Conservation (phyloP, 2,888 invertebrate genomes). For the Hydraecia micacea region DNA sequence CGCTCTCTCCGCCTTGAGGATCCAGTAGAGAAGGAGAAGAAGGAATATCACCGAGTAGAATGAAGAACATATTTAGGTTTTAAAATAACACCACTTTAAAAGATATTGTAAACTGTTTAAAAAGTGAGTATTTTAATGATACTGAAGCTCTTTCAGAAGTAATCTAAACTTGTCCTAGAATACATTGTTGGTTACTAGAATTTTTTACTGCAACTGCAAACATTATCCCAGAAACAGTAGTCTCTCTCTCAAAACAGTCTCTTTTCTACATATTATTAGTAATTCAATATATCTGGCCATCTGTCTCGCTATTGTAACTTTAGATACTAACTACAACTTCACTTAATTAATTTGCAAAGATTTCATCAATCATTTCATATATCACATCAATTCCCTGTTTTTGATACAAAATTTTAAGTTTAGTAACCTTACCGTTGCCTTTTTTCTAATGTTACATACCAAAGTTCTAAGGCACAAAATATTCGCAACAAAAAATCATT, state of each 20-base stretch:
- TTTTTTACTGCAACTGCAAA: slow-evolving; percentile 4
- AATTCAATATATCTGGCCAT: not conserved
- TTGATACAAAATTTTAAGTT: not conserved
- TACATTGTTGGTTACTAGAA: not conserved
- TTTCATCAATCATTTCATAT: no score
- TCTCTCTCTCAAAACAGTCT: not conserved
- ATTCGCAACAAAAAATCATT: not conserved
- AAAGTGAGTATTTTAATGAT: no score
- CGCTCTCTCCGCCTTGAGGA: no score
- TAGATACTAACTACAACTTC: not conserved
- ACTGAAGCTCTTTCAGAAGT: not conserved
- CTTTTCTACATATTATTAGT: not conserved
- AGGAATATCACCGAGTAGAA: not conserved
- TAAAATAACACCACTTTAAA: not conserved
- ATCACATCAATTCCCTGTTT: not conserved
- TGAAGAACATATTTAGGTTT: not conserved
- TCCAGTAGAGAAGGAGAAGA: not conserved
- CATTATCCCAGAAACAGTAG: not conserved
- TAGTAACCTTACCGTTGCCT: no score
- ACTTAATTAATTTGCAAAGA: no score
- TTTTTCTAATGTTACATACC: not conserved
- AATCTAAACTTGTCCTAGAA: not conserved
- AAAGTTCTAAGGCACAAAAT: no score
- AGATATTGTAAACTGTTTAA: no score
- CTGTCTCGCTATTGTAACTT: not conserved